phyloP scores from a whole-genome alignment of 2,797 vertebrate species.

The Pristis pectinata region DNA sequence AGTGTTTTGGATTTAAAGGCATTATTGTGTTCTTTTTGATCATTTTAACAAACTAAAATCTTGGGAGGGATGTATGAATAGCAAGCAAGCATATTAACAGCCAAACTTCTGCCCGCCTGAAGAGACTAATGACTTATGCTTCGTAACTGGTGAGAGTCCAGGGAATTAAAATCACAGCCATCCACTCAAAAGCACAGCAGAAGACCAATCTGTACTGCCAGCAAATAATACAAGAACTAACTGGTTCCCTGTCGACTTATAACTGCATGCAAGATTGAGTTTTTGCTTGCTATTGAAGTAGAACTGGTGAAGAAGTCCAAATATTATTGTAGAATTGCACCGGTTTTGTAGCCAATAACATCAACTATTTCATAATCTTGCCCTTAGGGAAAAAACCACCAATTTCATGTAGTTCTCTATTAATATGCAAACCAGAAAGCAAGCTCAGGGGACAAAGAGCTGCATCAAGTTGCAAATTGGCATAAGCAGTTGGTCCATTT shows the following conservation, averaged over 20 bases:
- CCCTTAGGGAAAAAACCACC: not conserved
- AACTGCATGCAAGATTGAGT: not conserved
- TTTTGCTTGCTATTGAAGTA: not conserved
- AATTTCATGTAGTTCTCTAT: not conserved
- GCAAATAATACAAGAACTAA: not conserved
- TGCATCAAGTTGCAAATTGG: not conserved
- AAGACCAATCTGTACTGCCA: not conserved
- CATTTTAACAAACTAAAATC: not conserved
- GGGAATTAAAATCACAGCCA: not conserved
- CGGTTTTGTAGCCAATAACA: not conserved
- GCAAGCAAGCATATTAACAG: not conserved
- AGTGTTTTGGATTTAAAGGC: too few relatives aligned
- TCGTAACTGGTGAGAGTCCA: not conserved
- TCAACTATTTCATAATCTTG: not conserved
- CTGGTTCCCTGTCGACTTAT: not conserved
- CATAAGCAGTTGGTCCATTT: not conserved
- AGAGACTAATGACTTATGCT: not conserved
- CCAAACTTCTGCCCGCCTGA: not conserved
- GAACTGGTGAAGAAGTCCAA: not conserved
- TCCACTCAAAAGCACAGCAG: not conserved
- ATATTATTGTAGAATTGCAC: not conserved
- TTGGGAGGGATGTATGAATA: not conserved
- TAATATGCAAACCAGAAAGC: not conserved
- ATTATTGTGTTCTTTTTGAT: too few relatives aligned
- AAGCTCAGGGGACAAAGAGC: not conserved